Evolutionary conservation across 2,797 vertebrate genomes (phyloP).

Genomic region (Mus caroli): DNA sequence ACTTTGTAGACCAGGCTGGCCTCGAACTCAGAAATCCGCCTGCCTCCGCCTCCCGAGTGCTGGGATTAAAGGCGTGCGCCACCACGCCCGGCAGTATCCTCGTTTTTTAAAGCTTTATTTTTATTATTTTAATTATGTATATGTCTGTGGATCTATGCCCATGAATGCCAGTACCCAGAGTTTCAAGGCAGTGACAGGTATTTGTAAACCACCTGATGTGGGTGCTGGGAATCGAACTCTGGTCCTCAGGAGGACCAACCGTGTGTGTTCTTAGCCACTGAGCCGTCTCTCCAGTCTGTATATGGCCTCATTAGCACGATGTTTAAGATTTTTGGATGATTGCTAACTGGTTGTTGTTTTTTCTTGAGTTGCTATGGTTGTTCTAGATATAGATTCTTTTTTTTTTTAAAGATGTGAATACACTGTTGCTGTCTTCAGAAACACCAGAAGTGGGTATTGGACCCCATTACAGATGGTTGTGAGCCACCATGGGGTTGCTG

Average conservation of each 20-base stretch:
- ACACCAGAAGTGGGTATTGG: no score
- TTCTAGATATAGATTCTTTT: not conserved
- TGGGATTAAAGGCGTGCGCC: no score
- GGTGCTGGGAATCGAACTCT: not conserved
- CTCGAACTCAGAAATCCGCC: no score
- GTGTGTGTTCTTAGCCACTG: not conserved
- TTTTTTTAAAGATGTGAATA: no score
- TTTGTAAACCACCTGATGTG: not conserved
- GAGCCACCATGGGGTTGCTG: no score
- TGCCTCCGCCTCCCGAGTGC: no score
- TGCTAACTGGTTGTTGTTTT: constrained; percentile 17
- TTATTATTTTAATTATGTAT: not conserved
- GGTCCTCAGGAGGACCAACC: not conserved
- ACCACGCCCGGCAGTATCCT: no score
- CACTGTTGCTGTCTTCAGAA: no score
- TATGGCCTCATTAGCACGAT: not conserved
- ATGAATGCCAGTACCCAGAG: not conserved
- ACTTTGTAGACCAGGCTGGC: no score
- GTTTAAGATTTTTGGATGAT: not conserved
- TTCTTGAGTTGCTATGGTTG: not conserved
- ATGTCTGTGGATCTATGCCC: not conserved
- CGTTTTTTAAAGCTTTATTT: not conserved
- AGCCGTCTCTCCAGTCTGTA: not conserved
- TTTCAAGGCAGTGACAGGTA: not conserved
- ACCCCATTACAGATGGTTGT: no score